These are phyloP conservation scores for Corythaeola cristata DNA, from an alignment of 2,113 vertebrate species.

Conservation along the genomic window DNA sequence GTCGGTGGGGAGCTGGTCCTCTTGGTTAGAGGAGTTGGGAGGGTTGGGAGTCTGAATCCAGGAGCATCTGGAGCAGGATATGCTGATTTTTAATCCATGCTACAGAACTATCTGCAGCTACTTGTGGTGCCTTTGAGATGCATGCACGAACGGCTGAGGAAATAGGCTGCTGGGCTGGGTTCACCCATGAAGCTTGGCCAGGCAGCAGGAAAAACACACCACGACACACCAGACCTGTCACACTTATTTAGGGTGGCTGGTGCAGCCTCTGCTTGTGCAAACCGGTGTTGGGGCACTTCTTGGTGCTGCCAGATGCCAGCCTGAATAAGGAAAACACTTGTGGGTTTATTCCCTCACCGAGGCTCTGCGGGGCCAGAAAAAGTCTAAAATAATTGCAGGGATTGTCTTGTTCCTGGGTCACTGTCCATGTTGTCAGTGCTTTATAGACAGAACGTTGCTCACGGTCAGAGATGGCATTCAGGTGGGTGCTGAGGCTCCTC, in stretches of 20 bases:
- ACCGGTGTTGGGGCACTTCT: fast-evolving
- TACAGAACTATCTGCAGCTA: background rate
- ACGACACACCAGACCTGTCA: fast-evolving
- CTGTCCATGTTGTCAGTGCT: fast-evolving
- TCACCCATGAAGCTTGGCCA: background rate
- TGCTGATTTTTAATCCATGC: background rate
- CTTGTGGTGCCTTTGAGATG: background rate
- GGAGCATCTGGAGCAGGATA: background rate
- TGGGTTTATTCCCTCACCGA: background rate
- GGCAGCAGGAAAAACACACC: background rate
- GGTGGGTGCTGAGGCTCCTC: background rate
- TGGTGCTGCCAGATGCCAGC: background rate
- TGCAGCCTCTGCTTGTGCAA: background rate
- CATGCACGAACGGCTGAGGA: fast-evolving
- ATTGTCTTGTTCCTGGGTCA: background rate
- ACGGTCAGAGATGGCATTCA: background rate
- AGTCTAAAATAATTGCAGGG: background rate
- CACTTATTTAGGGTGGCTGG: background rate
- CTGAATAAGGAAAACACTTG: background rate
- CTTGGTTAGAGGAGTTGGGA: background rate
- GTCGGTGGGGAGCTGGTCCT: background rate
- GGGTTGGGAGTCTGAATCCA: background rate
- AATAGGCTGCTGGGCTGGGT: background rate
- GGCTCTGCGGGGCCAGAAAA: background rate
- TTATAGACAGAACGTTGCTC: background rate